phyloP scores from a whole-genome alignment of 2,113 vertebrate species.

The Struthio camelus region DNA sequence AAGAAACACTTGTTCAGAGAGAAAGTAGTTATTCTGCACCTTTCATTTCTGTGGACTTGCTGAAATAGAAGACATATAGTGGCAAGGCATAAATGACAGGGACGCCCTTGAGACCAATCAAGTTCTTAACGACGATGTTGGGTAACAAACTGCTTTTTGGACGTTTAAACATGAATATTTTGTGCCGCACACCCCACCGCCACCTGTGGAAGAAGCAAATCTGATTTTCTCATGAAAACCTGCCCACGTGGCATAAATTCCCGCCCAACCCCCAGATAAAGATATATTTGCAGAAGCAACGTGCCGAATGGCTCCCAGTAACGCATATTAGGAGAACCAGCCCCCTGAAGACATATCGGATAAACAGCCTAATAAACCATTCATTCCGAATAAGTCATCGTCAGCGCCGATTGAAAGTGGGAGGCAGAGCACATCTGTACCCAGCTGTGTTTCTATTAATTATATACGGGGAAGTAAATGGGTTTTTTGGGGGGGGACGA shows the following conservation, averaged over 20 bases:
- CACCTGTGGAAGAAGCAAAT: not conserved
- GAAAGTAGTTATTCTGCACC: not conserved
- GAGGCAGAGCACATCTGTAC: not conserved
- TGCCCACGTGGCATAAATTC: not conserved
- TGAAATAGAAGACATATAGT: not conserved
- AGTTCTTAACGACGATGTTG: not conserved
- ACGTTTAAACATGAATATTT: not conserved
- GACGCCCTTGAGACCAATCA: accelerated
- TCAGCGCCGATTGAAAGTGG: not conserved
- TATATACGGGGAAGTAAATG: accelerated
- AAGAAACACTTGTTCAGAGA: not conserved
- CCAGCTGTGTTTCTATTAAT: not conserved
- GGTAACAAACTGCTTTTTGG: not conserved
- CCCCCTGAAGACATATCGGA: not conserved
- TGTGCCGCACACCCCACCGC: not conserved
- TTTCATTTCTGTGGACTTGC: accelerated
- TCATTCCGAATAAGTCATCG: not conserved
- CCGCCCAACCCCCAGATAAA: not conserved
- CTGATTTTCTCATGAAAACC: not conserved
- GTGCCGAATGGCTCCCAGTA: accelerated
- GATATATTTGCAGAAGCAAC: not conserved
- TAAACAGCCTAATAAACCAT: not conserved
- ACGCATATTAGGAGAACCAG: not conserved
- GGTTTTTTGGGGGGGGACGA: not conserved
- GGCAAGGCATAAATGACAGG: not conserved